Conservation (phyloP, 1,140 invertebrate species). For the Globodera ellingtonae region DNA sequence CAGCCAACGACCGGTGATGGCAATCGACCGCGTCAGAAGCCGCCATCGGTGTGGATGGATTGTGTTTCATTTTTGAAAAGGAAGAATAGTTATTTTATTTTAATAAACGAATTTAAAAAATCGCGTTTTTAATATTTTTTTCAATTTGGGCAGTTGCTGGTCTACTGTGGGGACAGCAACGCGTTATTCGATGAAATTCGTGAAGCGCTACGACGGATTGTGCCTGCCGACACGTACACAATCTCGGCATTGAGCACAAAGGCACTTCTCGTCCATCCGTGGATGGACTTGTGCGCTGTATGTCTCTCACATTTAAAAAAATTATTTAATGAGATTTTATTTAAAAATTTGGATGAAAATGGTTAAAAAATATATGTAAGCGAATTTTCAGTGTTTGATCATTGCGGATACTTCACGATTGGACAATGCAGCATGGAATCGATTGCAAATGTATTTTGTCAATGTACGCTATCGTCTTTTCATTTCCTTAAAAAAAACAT, state of each 20-base stretch:
- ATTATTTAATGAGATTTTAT: slow-evolving; percentile 7
- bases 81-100: neutral
- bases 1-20: neutral
- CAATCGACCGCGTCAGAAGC: slow-evolving; percentile 40
- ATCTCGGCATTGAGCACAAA: slow-evolving; percentile 50
- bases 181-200: slow-evolving; percentile 46
- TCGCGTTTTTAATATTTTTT: neutral
- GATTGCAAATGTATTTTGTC: slow-evolving; percentile 57
- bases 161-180: slow-evolving; percentile 55
- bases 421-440: slow-evolving; percentile 55
- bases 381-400: slow-evolving; percentile 40
- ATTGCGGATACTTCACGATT: slow-evolving; percentile 55
- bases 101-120: slow-evolving; percentile 6
- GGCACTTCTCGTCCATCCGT: slow-evolving; percentile 45
- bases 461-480: slow-evolving; percentile 32
- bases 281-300: slow-evolving; percentile 40
- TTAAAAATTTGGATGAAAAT: neutral
- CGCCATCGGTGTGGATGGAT: slow-evolving; percentile 33
- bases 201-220: slow-evolving; percentile 32
- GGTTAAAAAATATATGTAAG: no score
- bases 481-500: no score
- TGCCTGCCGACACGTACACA: slow-evolving; percentile 55
- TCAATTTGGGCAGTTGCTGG: slow-evolving; percentile 46
- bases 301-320: slow-evolving; percentile 25
- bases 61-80: no score